Percentiles rank a stretch among this genome's conserved stretches.
phyloP scores from a whole-genome alignment of 1,140 invertebrate species.

The Bombus waltoni region DNA sequence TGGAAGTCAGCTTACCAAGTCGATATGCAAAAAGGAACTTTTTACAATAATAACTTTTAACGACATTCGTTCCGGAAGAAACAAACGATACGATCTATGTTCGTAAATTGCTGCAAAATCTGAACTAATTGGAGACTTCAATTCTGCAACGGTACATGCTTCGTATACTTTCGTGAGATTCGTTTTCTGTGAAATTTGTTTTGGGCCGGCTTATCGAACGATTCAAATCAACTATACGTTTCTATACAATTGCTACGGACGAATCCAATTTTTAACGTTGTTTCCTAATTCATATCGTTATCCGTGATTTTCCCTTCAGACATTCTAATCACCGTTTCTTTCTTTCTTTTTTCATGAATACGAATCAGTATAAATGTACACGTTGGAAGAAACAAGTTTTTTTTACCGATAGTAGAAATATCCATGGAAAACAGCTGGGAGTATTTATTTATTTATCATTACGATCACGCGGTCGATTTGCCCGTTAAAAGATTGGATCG shows the following conservation, averaged over 20 bases:
- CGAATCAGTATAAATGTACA: neutral
- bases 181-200: constrained; percentile 71
- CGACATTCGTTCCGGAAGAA: constrained; percentile 38
- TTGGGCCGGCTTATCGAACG: constrained; percentile 75
- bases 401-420: neutral
- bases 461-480: neutral
- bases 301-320: neutral
- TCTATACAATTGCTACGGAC: constrained; percentile 44
- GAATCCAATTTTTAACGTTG: constrained; percentile 64
- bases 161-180: constrained; percentile 79
- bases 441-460: neutral
- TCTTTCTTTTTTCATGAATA: constrained; percentile 1
- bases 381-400: neutral
- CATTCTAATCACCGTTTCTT: neutral
- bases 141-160: constrained; percentile 56
- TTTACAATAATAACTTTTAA: constrained; percentile 67
- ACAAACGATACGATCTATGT: constrained; percentile 58
- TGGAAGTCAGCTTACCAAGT: constrained; percentile 40
- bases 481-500: constrained; percentile 65
- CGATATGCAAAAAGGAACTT: constrained; percentile 74
- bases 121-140: constrained; percentile 57
- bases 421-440: neutral
- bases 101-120: constrained; percentile 62
- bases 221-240: constrained; percentile 66
- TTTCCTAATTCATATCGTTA: neutral